Base-by-base conservation (phyloP, 1,140 invertebrate species). In the Wiebesia pumilae region DNA sequence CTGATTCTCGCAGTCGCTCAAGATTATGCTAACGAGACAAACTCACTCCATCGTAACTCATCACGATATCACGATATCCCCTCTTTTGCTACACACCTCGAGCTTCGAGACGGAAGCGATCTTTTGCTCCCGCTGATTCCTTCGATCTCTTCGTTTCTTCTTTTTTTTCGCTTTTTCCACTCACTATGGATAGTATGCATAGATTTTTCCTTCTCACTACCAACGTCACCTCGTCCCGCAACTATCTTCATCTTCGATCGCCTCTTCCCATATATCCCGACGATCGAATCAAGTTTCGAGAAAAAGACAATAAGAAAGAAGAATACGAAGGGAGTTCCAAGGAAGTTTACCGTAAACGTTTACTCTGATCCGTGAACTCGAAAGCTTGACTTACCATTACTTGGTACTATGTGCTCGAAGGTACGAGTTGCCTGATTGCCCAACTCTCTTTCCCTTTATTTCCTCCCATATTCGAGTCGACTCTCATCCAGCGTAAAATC, bases 21-120 rank as follows among this genome's bases (percentile, higher is more conserved):
- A 90, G 90, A 92, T 91, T 92, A 91, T 92, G 91, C 89, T 92
- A 92, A 92, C 90, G 90, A 92, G 90, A 89, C 89, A 89, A 91
- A 88, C 89, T 86, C 88, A 80, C 65, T 88, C 83, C 71, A 33
- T 51, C 67, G 47, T 35, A 83, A 58, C 82, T 83, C 33, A n/a
- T n/a, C n/a, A n/a, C n/a, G 27, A 69, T 54, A 83, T 75, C 65
- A 69, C 47, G 47, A 51, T 54, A 51, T 35, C 16, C 30, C 30
- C 2, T 24, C 43, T 78, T 30, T 16, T 19, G 40, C 16, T 54
- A 33, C 35, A 47, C 30, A 77, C 47, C 43, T 40, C 40, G 7
- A 73, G 84, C 87, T 30, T 54, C 47, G n/a, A 43, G 30, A 27
- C 19, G 58, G 27, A 27, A 33, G 38, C 40, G 83, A 84, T 79